Conservation (phyloP, 2,113 vertebrate genomes). For the Numida meleagris region DNA sequence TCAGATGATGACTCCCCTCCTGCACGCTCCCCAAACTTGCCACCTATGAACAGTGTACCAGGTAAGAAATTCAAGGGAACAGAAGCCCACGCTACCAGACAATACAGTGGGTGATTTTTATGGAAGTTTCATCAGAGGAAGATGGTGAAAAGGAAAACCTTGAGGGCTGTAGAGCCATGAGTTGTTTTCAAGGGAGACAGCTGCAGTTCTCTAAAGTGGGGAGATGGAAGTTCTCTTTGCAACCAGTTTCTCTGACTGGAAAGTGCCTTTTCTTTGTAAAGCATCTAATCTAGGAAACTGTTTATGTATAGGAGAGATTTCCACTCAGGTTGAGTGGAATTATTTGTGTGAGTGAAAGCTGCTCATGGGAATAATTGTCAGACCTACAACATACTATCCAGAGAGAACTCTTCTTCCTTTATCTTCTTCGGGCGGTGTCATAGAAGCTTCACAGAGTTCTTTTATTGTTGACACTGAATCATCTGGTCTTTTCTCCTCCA, state of each 20-base stretch:
- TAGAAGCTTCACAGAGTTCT: background rate
- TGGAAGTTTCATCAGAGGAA: background rate
- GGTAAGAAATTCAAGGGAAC: slow-evolving; percentile 75
- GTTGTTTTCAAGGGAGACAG: background rate
- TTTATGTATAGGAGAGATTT: background rate
- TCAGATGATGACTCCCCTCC: slow-evolving; percentile 98
- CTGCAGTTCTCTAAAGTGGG: background rate
- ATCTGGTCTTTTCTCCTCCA: background rate
- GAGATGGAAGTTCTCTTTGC: background rate
- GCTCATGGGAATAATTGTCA: background rate
- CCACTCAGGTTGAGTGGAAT: background rate
- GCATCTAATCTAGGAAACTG: background rate
- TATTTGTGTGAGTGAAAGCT: background rate
- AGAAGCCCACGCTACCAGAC: background rate
- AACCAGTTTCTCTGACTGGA: background rate
- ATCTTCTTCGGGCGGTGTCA: background rate
- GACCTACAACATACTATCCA: rapidly evolving
- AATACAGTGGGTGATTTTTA: background rate
- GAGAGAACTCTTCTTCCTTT: background rate
- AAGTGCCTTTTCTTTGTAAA: background rate
- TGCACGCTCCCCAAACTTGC: slow-evolving; percentile 95
- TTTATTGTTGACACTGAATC: background rate
- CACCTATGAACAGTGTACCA: slow-evolving; percentile 91
- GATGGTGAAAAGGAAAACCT: background rate
- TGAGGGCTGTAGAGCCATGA: background rate